Base-by-base conservation (phyloP, 92 coral and sea anemone species). In the Palythoa grandis region DNA sequence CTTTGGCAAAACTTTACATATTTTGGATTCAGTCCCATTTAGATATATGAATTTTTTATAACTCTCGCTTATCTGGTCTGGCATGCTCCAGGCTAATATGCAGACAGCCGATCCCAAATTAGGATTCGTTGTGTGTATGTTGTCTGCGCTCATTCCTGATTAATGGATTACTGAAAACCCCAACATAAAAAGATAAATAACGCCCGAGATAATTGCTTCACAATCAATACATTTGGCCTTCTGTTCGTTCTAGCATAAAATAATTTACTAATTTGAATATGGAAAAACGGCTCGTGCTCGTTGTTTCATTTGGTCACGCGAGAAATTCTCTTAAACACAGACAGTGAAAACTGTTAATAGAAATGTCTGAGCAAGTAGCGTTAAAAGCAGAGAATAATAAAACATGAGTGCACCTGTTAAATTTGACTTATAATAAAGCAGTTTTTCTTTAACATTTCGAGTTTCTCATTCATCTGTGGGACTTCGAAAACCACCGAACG, bases 231-330 rank as follows among this genome's bases (percentile, higher is more conserved):
- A 88, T 89, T 91, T 84, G 73, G 95, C 94, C 98, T 92, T 88
- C 95, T 94, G 98, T 90, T 94, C 98, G 98, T 87, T 92, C 79
- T 94, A 92, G 98, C 98, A 94, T 94, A 90, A 94, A 94, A 94
- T 94, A 90, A 86, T 92, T 88, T 89, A 88, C 95, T 94, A 94
- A 94, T 94, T 94, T 94, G 98, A 94, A 94, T 94, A 94, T 90
- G 95, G 90, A 88, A 89, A 91, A 91, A 87, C 86, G 89, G 85
- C 93, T 88, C 91, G 93, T 91, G 93, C 86, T 72, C 85, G 70
- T 39, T 54, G 85, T 76, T 15, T 77, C 50, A 29, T 13, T 37
- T 38, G 83, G 98, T 94, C 98, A 94, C 98, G 98, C 98, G 98
- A 94, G 89, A 72, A 58, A 72, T 56, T 72, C 82, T 66, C 84